Base-by-base conservation (phyloP, 2,888 invertebrate species). In the Hyalella azteca region DNA sequence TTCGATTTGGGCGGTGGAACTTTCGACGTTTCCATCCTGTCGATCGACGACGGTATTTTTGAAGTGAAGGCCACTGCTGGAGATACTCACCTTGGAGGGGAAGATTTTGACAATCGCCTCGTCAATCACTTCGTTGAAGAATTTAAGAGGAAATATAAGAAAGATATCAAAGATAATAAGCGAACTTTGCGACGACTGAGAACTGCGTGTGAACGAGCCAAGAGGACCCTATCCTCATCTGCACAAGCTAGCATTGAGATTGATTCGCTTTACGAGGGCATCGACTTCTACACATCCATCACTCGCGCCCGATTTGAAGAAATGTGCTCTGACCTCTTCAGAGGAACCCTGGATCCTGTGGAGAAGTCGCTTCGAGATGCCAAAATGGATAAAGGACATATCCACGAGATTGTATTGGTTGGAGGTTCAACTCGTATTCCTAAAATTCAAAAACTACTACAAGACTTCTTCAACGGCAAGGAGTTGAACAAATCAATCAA, bases 351-450 rank as follows among this genome's bases (percentile, higher is more conserved):
- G 91, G 96, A 97, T 87, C 97, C 97, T 5, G 98, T 98, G 0
- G 97, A 98, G 89, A 98, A 97, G 89, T 93, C 97, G 5, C 90
- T 98, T 79, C 92, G 95, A 82, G 98, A 98, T 88, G 97, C 98
- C 83, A 97, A 98, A 89, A 93, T 98, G 93, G 96, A 97, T 90
- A 98, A 98, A 89, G 89, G 92, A 3, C 92, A 92, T 86, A 93
- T 98, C 85, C 93, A 95, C 88, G 95, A 95, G 87, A 96, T 97
- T 85, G 97, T 97, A 19, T 89, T 95, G 87, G 93, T 98, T 79
- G 98, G 98, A 86, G 98, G 97, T 77, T 98, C 98, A 73, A 98
- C 98, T 48, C 94, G 98, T 89, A 98, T 98, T 87, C 98, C 98
- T 79, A 98, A 97, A 90, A 95, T 98, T 86, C 98, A 98, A 90